Percentiles rank a stretch among this genome's conserved stretches.
phyloP scores from a whole-genome alignment of 2,888 invertebrate genomes.

The Hypsopygia costalis region DNA sequence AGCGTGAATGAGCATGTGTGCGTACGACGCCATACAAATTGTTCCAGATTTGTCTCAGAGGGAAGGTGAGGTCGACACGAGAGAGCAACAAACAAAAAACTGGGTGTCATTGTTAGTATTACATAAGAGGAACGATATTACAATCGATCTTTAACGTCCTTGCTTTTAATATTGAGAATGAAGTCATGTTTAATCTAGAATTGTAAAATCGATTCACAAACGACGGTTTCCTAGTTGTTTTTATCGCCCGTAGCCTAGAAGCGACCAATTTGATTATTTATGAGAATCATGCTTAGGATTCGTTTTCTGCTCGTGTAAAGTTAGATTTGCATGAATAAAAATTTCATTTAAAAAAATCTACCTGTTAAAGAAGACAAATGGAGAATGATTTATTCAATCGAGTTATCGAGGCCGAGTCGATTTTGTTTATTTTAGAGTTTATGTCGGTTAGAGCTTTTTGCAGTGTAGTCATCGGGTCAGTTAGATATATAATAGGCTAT shows the following conservation, averaged over 20 bases:
- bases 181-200: constrained; percentile 13
- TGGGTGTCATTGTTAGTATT: not conserved
- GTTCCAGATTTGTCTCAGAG: too few species aligned
- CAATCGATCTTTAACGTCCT: constrained; percentile 3
- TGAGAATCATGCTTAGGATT: constrained; percentile 66
- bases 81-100: too few species aligned
- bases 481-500: too few species aligned
- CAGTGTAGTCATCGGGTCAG: constrained; percentile 39
- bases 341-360: constrained; percentile 68
- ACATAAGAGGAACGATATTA: not conserved
- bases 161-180: constrained; percentile 7
- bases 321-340: constrained; percentile 72
- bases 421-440: constrained; percentile 50
- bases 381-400: constrained; percentile 65
- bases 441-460: constrained; percentile 58
- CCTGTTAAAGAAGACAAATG: constrained; percentile 69
- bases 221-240: constrained; percentile 35
- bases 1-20: too few species aligned
- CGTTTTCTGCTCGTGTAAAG: constrained; percentile 73
- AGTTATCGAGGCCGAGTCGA: constrained; percentile 55
- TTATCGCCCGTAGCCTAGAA: constrained; percentile 34
- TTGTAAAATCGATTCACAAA: constrained; percentile 16
- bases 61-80: too few species aligned
- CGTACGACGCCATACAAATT: too few species aligned
- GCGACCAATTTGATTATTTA: constrained; percentile 58